Percentiles rank a stretch among this genome's conserved stretches.
Evolutionary conservation across 2,888 invertebrate genomes (phyloP).

Genomic region (Aproaerema taeniolella): DNA sequence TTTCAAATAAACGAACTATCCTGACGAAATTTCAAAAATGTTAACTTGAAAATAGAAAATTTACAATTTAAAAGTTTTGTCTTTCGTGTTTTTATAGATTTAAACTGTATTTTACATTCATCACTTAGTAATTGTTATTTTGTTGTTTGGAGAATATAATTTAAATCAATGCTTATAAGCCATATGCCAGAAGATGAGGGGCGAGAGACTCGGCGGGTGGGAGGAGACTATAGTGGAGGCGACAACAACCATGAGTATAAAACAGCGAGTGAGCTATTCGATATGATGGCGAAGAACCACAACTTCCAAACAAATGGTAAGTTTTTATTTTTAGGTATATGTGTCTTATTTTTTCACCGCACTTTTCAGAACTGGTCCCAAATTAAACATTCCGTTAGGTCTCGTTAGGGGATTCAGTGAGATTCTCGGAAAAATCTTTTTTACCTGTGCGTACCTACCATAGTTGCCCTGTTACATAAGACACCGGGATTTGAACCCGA

Average conservation of each 20-base stretch:
- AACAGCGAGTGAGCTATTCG: conserved; percentile 50
- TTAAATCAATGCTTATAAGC: conserved; percentile 49
- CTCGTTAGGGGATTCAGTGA: too few species aligned
- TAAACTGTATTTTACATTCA: conserved; percentile 38
- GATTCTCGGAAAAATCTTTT: too few species aligned
- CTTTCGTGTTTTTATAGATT: conserved; percentile 39
- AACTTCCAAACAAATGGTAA: conserved; percentile 35
- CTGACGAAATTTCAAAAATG: conserved; percentile 35
- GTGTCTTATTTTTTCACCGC: too few species aligned
- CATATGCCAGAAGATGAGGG: conserved; percentile 37
- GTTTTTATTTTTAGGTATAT: conserved; percentile 11
- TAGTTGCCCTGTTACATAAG: too few species aligned
- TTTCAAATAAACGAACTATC: conserved; percentile 36
- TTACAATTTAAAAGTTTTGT: conserved; percentile 48
- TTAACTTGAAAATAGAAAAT: conserved; percentile 47
- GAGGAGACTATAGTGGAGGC: conserved; percentile 8
- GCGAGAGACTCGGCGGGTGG: conserved; percentile 20
- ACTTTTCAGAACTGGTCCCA: too few species aligned
- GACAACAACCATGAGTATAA: conserved; percentile 35
- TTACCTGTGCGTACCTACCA: too few species aligned
- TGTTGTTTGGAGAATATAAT: conserved; percentile 28
- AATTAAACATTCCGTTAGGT: too few species aligned
- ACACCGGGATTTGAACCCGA: too few species aligned
- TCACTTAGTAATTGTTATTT: conserved; percentile 28
- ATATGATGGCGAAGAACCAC: conserved; percentile 45